These are phyloP conservation scores for Hippocampus guttulatus DNA, from an alignment of 2,113 vertebrate species.

Conservation along the genomic window DNA sequence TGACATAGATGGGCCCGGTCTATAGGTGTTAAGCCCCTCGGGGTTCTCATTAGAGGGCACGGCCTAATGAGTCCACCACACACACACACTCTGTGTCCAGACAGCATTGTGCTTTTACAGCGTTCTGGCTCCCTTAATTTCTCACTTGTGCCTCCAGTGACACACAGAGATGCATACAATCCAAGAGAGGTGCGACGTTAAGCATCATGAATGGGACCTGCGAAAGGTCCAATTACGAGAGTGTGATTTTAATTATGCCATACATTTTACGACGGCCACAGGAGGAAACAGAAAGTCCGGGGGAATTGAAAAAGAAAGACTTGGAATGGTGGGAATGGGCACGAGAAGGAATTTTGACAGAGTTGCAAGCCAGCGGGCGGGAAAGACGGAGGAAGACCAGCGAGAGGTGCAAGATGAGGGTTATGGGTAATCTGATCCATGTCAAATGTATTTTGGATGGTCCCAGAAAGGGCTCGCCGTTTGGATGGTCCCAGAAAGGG, in stretches of 20 bases:
- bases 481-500: conserved; percentile 66
- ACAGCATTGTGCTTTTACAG: conserved; percentile 54
- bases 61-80: conserved; percentile 59
- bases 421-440: conserved; percentile 54
- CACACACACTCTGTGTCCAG: conserved; percentile 24
- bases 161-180: conserved; percentile 28
- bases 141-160: conserved; percentile 58
- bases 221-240: conserved; percentile 63
- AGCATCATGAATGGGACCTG: conserved; percentile 60
- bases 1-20: conserved; percentile 40
- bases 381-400: neutral
- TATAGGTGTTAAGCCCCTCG: conserved; percentile 59
- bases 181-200: conserved; percentile 49
- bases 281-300: conserved; percentile 30
- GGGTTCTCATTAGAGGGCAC: conserved; percentile 61
- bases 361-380: neutral
- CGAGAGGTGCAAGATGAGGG: conserved; percentile 18
- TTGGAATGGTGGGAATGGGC: conserved; percentile 24
- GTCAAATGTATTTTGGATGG: conserved; percentile 67
- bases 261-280: conserved; percentile 52
- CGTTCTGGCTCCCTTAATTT: conserved; percentile 56
- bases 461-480: conserved; percentile 64
- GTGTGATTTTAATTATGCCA: conserved; percentile 64
- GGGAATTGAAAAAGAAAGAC: conserved; percentile 36
- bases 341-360: conserved; percentile 20